These are phyloP conservation scores for Anarhynchus alexandrinus DNA, from an alignment of 2,113 vertebrate genomes.

Conservation along the genomic window DNA sequence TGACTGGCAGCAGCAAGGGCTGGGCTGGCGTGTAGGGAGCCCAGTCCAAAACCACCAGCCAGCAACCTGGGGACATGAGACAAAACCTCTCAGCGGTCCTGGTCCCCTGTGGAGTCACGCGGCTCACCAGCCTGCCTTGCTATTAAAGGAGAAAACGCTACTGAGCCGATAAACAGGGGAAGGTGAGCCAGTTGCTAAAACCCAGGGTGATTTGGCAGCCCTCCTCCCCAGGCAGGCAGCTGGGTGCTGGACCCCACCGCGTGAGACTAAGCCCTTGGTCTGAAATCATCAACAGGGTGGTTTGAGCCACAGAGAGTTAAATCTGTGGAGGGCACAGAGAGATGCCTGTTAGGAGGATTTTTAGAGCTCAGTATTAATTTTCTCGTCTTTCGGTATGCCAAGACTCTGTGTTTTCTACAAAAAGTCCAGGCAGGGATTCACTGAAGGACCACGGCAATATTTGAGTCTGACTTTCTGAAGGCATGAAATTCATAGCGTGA, in stretches of 20 bases:
- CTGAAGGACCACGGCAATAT: not conserved
- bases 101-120: not conserved
- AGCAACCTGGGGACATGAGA: constrained; percentile 1
- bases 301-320: not conserved
- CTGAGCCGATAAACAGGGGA: not conserved
- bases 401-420: not conserved
- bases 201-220: not conserved
- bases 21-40: not conserved
- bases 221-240: not conserved
- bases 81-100: not conserved
- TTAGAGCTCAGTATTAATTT: not conserved
- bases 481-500: not conserved
- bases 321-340: not conserved
- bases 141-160: constrained; percentile 11
- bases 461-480: not conserved
- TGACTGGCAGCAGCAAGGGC: constrained; percentile 7
- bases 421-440: not conserved
- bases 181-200: not conserved
- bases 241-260: fast-evolving
- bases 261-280: not conserved
- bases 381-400: not conserved
- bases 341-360: not conserved
- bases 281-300: not conserved
- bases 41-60: not conserved
- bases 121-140: not conserved